Base-by-base conservation (phyloP, 2,797 vertebrate genomes). In the Petrocephalus schoutedeni region DNA sequence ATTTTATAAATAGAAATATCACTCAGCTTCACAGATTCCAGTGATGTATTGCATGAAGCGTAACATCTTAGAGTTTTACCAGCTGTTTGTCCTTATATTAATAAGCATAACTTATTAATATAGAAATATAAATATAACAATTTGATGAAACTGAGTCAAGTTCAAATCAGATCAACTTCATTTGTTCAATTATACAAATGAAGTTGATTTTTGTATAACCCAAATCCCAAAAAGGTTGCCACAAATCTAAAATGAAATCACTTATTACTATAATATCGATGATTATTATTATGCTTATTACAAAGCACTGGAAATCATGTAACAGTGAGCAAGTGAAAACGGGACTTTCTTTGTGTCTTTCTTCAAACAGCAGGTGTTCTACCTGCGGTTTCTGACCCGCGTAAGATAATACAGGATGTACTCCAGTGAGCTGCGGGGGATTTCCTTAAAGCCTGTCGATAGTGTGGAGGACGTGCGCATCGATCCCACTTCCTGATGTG, bases 1-100 rank as follows among this genome's bases (percentile, higher is more conserved):
- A 77, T 77, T 77, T 77, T 77, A 77, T 49, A 77, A n/a, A 45
- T 77, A 77, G 45, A 77, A 49, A 77, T 77, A 77, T 77, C 71
- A 77, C 71, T 49, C 41, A 4, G 71, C 19, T 77, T 77, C 41
- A 49, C 71, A 77, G 16, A 41, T 45, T 36, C 16, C 19, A 9
- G 5, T n/a, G 71, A 41, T 77, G 19, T 77, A n/a, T 77, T 77
- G 7, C 36, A n/a, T 6, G 14, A 9, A 16, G 7, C 19, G 19
- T 77, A 71, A 36, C 32, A 41, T 77, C 32, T 77, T 77, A 77
- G 7, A n/a, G 36, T 9, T n/a, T 45, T 77, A 77, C 36, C 71
- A 19, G 67, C 67, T 77, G 71, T 77, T 45, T 77, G 54, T 57
- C 54, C 10, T 14, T 14, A 57, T 12, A 14, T 57, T 57, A 57